Base-by-base conservation (phyloP, 2,797 vertebrate genomes). In the Melanotaenia maccullochi region DNA sequence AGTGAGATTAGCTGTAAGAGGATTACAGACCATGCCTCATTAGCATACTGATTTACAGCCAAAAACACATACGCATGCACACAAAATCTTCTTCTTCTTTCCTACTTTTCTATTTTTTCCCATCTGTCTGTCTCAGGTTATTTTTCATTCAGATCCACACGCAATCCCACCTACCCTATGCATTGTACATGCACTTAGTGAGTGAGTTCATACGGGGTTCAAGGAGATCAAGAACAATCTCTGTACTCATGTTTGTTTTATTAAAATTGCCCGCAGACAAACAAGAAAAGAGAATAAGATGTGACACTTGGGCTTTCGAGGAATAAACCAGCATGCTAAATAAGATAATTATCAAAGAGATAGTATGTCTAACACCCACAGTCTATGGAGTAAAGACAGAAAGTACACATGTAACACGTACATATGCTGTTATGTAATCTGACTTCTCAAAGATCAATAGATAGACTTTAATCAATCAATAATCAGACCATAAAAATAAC, bases 11-110 rank as follows among this genome's bases (percentile, higher is more conserved):
- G 81, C 74, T 89, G 75, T 90, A 92, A 93, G 63, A 90, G 91
- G 93, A 93, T 93, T 93, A 93, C 85, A 91, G 89, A 91, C 84
- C 85, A 92, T 92, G 93, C 88, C 87, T 93, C 90, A 93, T 93
- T 93, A 93, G 85, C 92, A 93, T 93, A 92, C 87, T 86, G 90
- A 93, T 89, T 91, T 79, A 91, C 87, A 86, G 90, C 92, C 91
- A 90, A 89, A 89, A 85, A 92, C 87, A 91, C 89, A 90, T 76
- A 86, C 77, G 81, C 79, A 76, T 73, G 87, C 85, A 81, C 83
- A 86, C 70, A 74, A 78, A 91, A 79, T 81, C 57, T 60, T 80
- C 72, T 65, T 57, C 78, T 70, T 22, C 42, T 44, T 44, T 9
- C 20, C 20, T 49, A 6, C 35, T 64, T 47, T 58, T 77, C 60